Percentiles rank a stretch among this genome's conserved stretches.
These are phyloP conservation scores for Scaptodrosophila latifasciaeformis DNA, from an alignment of 2,888 invertebrate genomes.

Conservation along the genomic window DNA sequence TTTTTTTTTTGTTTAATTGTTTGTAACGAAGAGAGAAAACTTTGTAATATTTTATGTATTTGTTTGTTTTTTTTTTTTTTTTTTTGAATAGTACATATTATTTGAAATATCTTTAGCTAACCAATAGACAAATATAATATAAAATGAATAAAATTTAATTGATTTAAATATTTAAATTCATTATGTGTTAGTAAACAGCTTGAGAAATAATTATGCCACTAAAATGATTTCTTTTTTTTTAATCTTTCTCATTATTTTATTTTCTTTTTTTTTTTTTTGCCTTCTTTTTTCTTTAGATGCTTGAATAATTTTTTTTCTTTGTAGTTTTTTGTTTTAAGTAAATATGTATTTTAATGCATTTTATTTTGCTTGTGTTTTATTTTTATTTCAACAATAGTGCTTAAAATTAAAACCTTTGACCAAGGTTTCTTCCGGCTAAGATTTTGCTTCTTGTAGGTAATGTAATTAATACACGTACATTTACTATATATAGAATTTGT, in stretches of 20 bases:
- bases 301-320: conserved; percentile 16
- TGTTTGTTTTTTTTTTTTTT: too few relatives aligned
- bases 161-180: conserved; percentile 28
- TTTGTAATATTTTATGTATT: conserved; percentile 29
- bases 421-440: conserved; percentile 55
- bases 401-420: conserved; percentile 59
- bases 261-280: conserved; percentile 5
- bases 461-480: not conserved
- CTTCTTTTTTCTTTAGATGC: conserved; percentile 8
- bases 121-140: conserved; percentile 47
- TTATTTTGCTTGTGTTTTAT: conserved; percentile 30
- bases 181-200: conserved; percentile 51
- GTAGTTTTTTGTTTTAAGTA: conserved; percentile 11
- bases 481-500: conserved; percentile 14
- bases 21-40: conserved; percentile 57
- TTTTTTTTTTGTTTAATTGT: conserved; percentile 7
- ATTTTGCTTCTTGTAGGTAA: too few relatives aligned
- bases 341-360: conserved; percentile 20
- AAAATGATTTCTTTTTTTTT: conserved; percentile 19
- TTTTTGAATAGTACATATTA: conserved; percentile 26
- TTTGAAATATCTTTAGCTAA: conserved; percentile 35
- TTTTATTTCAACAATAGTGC: conserved; percentile 54
- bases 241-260: conserved; percentile 1
- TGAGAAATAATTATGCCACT: conserved; percentile 41
- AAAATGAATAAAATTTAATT: conserved; percentile 30